These are phyloP conservation scores for Dromas ardeola DNA, from an alignment of 2,113 vertebrate genomes.

Conservation along the genomic window DNA sequence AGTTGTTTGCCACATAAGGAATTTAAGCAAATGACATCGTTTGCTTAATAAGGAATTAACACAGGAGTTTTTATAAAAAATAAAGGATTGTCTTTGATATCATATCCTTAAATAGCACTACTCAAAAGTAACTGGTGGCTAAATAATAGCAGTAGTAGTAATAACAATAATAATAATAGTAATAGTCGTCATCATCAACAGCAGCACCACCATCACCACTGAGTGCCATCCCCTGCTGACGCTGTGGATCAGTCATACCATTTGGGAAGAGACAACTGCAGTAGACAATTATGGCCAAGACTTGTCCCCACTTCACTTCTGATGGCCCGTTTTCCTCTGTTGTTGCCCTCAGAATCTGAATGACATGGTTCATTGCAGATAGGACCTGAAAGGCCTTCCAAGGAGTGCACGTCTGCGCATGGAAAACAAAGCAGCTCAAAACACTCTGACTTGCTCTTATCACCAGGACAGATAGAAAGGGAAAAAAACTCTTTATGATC, in stretches of 20 bases:
- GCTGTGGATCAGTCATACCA: background rate
- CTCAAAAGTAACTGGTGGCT: background rate
- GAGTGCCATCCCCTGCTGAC: background rate
- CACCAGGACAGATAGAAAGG: background rate
- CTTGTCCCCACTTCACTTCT: background rate
- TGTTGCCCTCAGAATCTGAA: background rate
- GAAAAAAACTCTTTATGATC: background rate
- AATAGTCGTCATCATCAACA: no score
- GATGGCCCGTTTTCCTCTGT: background rate
- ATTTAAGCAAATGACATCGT: background rate
- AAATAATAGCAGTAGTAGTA: background rate
- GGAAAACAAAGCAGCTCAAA: background rate
- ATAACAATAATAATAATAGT: background rate
- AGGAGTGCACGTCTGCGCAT: background rate
- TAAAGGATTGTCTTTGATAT: background rate
- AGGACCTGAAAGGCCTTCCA: background rate
- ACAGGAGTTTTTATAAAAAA: background rate
- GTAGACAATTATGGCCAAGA: background rate
- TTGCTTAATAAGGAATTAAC: background rate
- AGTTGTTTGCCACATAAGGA: background rate
- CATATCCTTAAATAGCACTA: background rate
- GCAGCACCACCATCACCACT: background rate
- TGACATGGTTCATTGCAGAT: background rate
- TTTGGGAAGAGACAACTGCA: background rate
- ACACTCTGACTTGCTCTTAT: background rate